Base-by-base conservation (phyloP, 30 jellyfish, hydroid and myxozoan species). In the Nemopilema nomurai region DNA sequence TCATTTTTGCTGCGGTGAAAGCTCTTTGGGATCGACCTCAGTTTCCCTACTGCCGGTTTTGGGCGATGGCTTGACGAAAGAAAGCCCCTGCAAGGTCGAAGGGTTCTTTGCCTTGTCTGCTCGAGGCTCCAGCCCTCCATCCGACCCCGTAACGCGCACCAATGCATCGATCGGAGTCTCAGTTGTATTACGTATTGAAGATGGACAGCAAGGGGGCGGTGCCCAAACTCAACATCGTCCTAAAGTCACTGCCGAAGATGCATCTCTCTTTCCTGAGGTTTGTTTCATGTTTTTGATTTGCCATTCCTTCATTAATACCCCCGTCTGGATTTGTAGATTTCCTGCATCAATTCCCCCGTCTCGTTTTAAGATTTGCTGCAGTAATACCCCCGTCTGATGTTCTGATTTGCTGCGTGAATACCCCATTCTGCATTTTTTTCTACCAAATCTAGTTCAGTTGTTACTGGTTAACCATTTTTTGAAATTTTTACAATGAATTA, bases 141-240 rank as follows among this genome's bases (percentile, higher is more conserved):
- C 85, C 18, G 70, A 53, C n/a, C 30, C 90, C 17, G 4, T 76
- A 33, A 41, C 49, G 19, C 87, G 77, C 53, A 33, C 28, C 18
- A 87, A 85, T 30, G 97, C 99, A 19, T 20, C 85, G 50, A 80
- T 94, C 23, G 99, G 97, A 0, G 77, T 86, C 18, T 71, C 97
- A 0, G 65, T 95, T 1, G 88, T 86, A 3, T 75, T 95, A 80
- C 82, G 89, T 24, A 23, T 77, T 24, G 99, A 95, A 69, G 91
- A 74, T 9, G 82, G 30, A n/a, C 86, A 83, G 18, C 22, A 77
- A 22, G 90, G 85, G 9, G 84, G 26, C 8, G 72, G 49, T 41
- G 80, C 81, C 27, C 79, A 41, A 23, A 89, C 82, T 23, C 94
- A 81, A 0, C 76, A 63, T 71, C 86, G 96, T 41, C 97, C 97